phyloP scores from a whole-genome alignment of 53 echinoderm and acorn worm genomes.

The Actinopyga echinites region DNA sequence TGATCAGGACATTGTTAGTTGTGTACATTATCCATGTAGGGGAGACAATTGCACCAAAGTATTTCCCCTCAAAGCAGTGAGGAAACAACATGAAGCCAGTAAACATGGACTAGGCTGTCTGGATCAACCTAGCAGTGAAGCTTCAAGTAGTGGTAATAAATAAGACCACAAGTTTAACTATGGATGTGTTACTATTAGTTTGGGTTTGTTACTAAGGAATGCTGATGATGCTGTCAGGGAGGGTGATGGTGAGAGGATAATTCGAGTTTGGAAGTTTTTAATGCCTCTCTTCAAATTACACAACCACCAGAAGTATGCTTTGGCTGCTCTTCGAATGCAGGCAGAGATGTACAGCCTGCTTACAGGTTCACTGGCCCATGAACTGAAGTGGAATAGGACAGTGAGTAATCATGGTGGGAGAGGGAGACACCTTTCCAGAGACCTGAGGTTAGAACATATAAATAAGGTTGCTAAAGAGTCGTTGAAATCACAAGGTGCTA shows the following conservation, averaged over 20 bases:
- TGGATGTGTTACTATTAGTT: constrained; percentile 22
- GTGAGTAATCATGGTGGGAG: constrained; percentile 26
- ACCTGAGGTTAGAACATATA: constrained; percentile 12
- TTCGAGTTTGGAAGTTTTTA: constrained; percentile 33
- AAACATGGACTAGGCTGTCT: not conserved
- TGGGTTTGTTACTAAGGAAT: constrained; percentile 17
- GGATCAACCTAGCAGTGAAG: not conserved
- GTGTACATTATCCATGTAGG: not conserved
- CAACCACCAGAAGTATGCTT: constrained; percentile 29
- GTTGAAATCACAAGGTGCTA: not conserved
- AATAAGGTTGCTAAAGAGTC: constrained; percentile 27
- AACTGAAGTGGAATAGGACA: constrained; percentile 33
- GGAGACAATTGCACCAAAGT: not conserved
- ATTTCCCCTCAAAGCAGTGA: not conserved
- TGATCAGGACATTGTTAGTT: not conserved
- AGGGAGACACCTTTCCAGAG: constrained; percentile 13
- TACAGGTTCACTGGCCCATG: constrained; percentile 20
- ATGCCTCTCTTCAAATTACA: constrained; percentile 16
- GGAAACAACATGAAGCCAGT: not conserved
- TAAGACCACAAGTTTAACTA: constrained; percentile 36
- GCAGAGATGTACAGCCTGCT: constrained; percentile 43
- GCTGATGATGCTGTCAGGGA: constrained; percentile 30
- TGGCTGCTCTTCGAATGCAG: constrained; percentile 11
- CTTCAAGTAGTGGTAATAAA: not conserved
- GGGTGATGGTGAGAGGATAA: constrained; percentile 37